Evolutionary conservation across 92 coral and sea anemone species (phyloP).

Genomic region (Hydrozoanthus gracilis): DNA sequence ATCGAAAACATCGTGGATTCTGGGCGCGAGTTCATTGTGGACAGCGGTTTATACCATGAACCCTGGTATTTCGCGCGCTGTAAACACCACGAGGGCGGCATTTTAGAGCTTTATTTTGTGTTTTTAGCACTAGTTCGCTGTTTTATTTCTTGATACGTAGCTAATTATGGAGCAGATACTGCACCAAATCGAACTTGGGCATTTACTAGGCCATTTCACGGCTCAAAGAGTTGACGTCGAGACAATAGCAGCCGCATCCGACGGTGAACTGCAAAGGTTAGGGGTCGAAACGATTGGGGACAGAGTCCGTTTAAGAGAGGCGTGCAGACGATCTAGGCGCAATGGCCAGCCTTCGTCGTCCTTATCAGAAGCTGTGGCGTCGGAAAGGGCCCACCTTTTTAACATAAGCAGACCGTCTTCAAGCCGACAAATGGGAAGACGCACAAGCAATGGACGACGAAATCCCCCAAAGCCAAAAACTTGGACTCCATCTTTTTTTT

Average conservation of each 20-base stretch:
- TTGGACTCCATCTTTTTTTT: slow-evolving; percentile 37
- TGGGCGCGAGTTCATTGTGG: too few relatives aligned
- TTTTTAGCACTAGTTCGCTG: too few relatives aligned
- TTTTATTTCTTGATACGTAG: not conserved
- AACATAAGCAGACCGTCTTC: slow-evolving; percentile 17
- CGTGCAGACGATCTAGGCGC: slow-evolving; percentile 5
- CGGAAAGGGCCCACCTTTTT: slow-evolving; percentile 12
- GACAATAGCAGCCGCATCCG: not conserved
- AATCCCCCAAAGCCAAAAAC: slow-evolving; percentile 1
- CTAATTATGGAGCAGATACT: slow-evolving; percentile 9
- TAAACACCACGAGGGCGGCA: too few relatives aligned
- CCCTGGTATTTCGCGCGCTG: too few relatives aligned
- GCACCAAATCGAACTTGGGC: slow-evolving; percentile 7
- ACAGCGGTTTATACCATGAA: too few relatives aligned
- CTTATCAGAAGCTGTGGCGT: slow-evolving; percentile 19
- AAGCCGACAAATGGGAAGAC: slow-evolving; percentile 8
- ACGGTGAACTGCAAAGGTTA: slow-evolving; percentile 17
- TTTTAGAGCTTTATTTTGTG: too few relatives aligned
- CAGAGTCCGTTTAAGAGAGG: slow-evolving; percentile 31
- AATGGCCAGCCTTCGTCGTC: slow-evolving; percentile 33
- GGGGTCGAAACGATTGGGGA: slow-evolving; percentile 27
- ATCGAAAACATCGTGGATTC: too few relatives aligned
- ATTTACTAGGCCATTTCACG: not conserved
- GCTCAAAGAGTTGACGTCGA: slow-evolving; percentile 13
- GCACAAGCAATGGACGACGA: not conserved